Base-by-base conservation (phyloP, 1,140 invertebrate genomes). In the Trichonephila inaurata region DNA sequence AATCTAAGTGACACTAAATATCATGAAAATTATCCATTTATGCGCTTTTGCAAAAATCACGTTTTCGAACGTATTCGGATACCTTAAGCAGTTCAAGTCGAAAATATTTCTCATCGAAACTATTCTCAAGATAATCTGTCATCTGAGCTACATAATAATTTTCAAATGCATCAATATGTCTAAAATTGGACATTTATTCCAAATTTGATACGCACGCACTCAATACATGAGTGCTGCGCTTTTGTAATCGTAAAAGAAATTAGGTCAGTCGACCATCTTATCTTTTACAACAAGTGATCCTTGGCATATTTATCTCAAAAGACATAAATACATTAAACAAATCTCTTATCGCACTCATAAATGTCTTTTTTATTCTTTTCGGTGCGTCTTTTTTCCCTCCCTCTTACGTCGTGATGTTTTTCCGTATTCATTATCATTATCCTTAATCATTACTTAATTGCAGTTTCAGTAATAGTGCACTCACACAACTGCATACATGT, bases 241-340 rank as follows among this genome's bases (percentile, higher is more conserved):
- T 66, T 66, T 66, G n/a, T 7, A 12, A 66, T 66, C n/a, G 64
- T 66, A 24, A n/a, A 21, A 66, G 7, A 66, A 66, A 66, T n/a
- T 66, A 24, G 64, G 64, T 66, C 64, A 66, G 21, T n/a, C 7
- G 64, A 24, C 21, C 64, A 10, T 66, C 64, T 66, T 66, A 66
- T 66, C 64, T 66, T 14, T 66, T n/a, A 21, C 64, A 66, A n/a
- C 64, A 66, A 66, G n/a, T 24, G 64, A 66, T 66, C 64, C 64
- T 66, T 66, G 64, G 64, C 64, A 66, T 66, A 66, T n/a, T 66
- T 66, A 66, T 66, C 64, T 66, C n/a, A n/a, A 66, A n/a, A 66
- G 21, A 66, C 64, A 66, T 21, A 66, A 66, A 12, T 66, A 66
- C 64, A 24, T 24, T 21, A 66, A 66, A 66, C 64, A 24, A 66